phyloP scores from a whole-genome alignment of 2,113 vertebrate species.

The Pluvianellus socialis region DNA sequence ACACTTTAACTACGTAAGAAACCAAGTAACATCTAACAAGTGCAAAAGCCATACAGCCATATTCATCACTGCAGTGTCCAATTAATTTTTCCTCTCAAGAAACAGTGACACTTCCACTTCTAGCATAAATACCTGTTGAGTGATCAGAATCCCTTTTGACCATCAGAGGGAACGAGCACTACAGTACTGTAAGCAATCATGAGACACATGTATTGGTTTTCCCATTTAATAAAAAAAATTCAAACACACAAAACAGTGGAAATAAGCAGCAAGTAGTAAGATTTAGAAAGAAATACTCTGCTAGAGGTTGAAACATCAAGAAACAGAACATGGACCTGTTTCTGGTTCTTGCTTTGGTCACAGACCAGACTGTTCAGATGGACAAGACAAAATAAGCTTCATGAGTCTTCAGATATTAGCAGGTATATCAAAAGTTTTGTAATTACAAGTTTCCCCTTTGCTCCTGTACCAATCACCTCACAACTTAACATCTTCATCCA shows the following conservation, averaged over 20 bases:
- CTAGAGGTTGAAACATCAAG: not conserved
- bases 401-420: not conserved
- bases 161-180: not conserved
- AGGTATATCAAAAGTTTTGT: not conserved
- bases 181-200: not conserved
- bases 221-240: not conserved
- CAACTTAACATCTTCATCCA: not conserved
- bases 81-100: not conserved
- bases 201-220: not conserved
- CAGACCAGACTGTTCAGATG: not conserved
- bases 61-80: not conserved
- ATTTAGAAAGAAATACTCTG: not conserved
- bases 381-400: not conserved
- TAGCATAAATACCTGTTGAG: not conserved
- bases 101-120: not conserved
- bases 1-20: not conserved
- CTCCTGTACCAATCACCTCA: not conserved
- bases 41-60: not conserved
- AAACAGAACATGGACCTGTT: not conserved
- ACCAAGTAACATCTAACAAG: not conserved
- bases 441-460: not conserved
- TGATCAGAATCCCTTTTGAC: not conserved
- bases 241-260: not conserved
- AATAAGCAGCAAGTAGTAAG: not conserved
- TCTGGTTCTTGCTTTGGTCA: not conserved